phyloP scores from a whole-genome alignment of 2,797 vertebrate species.

The Antennarius maculatus region DNA sequence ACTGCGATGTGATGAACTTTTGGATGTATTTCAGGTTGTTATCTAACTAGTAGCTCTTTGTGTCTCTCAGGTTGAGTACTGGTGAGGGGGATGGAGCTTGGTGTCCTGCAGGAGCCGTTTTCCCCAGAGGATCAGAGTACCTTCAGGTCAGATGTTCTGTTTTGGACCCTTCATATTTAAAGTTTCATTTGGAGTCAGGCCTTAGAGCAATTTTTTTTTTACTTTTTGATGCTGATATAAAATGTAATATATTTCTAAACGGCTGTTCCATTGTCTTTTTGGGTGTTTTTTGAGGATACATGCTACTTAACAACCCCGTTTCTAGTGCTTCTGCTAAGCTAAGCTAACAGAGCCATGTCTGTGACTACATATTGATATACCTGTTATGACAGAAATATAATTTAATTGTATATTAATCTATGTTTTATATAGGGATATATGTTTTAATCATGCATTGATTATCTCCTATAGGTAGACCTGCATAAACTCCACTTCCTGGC shows the following conservation, averaged over 20 bases:
- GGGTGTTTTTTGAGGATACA: neutral
- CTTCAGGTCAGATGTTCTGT: slow-evolving; percentile 81
- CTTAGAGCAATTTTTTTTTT: neutral
- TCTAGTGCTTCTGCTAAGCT: neutral
- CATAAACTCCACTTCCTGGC: slow-evolving; percentile 87
- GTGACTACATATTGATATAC: neutral
- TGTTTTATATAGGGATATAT: neutral
- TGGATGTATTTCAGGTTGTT: neutral
- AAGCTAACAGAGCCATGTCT: neutral
- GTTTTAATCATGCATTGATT: slow-evolving; percentile 1
- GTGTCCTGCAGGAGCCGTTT: slow-evolving; percentile 90
- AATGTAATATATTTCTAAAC: neutral
- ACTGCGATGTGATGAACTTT: slow-evolving; percentile 24
- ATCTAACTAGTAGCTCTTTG: slow-evolving; percentile 1
- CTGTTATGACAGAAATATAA: neutral
- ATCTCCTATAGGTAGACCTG: slow-evolving; percentile 87
- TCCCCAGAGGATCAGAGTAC: slow-evolving; percentile 87
- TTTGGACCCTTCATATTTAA: neutral
- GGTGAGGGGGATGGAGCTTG: slow-evolving; percentile 93
- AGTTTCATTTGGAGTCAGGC: neutral
- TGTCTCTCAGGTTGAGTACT: slow-evolving; percentile 84
- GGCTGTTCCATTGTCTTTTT: neutral
- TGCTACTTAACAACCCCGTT: too few species aligned
- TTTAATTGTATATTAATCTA: neutral
- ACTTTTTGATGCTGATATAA: neutral